These are phyloP conservation scores for Petromus typicus DNA, from an alignment of 2,113 vertebrate species.

Conservation along the genomic window DNA sequence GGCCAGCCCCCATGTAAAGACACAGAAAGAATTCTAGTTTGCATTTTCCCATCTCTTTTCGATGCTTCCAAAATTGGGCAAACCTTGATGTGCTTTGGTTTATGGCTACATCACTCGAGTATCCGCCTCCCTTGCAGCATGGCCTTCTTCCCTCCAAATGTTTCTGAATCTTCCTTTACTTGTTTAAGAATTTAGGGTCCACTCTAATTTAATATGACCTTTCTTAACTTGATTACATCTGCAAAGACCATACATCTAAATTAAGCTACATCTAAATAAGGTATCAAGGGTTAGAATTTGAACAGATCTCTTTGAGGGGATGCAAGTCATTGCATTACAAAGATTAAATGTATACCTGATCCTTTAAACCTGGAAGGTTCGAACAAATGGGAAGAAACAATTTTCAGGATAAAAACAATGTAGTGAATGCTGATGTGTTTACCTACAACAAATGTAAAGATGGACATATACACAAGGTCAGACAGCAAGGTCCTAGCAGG, in stretches of 20 bases:
- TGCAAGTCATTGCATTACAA: neutral
- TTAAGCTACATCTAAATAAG: neutral
- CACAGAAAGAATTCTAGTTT: neutral
- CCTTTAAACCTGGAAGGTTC: neutral
- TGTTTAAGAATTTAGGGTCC: neutral
- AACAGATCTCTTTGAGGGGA: neutral
- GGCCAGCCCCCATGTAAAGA: neutral
- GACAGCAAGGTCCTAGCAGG: neutral
- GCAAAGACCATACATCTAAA: neutral
- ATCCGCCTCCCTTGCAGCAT: neutral
- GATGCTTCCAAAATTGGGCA: neutral
- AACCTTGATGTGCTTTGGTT: neutral
- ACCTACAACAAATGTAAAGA: neutral
- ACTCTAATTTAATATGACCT: neutral
- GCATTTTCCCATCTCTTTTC: neutral
- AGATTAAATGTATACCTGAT: neutral
- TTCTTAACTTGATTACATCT: constrained; percentile 13
- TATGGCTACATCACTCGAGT: neutral
- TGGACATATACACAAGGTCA: neutral
- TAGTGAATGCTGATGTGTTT: neutral
- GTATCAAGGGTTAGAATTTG: neutral
- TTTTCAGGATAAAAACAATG: neutral
- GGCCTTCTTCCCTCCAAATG: neutral
- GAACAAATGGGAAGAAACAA: neutral
- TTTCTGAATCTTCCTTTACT: neutral